These are phyloP conservation scores for Hedychridium roseum DNA, from an alignment of 2,888 invertebrate species.

Conservation along the genomic window DNA sequence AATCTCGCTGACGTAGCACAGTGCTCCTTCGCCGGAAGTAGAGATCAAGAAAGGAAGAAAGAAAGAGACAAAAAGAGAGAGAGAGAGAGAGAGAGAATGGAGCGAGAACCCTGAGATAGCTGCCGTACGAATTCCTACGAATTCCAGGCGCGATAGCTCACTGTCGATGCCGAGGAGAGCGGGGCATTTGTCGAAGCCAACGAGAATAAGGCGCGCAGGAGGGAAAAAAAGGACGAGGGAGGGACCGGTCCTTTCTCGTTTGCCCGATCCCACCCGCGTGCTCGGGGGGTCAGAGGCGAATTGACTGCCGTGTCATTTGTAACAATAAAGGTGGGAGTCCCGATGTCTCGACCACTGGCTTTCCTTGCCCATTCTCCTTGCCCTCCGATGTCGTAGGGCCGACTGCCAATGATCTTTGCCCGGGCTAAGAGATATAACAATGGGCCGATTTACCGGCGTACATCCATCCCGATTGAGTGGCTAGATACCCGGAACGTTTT, in stretches of 20 bases:
- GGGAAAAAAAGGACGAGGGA: slow-evolving; percentile 11
- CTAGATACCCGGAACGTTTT: neutral
- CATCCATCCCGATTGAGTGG: too few relatives aligned
- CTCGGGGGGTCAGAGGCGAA: slow-evolving; percentile 37
- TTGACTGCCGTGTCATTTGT: slow-evolving; percentile 49
- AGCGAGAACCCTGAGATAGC: too few relatives aligned
- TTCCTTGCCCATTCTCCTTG: too few relatives aligned
- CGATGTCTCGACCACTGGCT: slow-evolving; percentile 35
- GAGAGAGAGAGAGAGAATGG: neutral
- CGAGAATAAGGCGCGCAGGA: slow-evolving; percentile 10
- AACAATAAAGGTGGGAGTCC: slow-evolving; percentile 46
- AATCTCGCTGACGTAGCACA: slow-evolving; percentile 43
- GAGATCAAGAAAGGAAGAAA: too few relatives aligned
- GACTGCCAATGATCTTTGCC: slow-evolving; percentile 21
- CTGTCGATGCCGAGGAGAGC: slow-evolving; percentile 39
- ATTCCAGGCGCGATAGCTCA: slow-evolving; percentile 48
- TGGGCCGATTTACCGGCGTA: too few relatives aligned
- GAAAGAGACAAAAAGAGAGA: neutral
- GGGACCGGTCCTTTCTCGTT: slow-evolving; percentile 33
- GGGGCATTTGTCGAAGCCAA: slow-evolving; percentile 39
- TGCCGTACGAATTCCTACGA: slow-evolving; percentile 35
- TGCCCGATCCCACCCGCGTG: slow-evolving; percentile 31
- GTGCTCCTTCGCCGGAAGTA: too few relatives aligned
- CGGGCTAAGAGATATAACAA: neutral
- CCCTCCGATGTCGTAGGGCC: slow-evolving; percentile 26